Conservation (phyloP, 1,140 invertebrate species). For the Nymphalis io region DNA sequence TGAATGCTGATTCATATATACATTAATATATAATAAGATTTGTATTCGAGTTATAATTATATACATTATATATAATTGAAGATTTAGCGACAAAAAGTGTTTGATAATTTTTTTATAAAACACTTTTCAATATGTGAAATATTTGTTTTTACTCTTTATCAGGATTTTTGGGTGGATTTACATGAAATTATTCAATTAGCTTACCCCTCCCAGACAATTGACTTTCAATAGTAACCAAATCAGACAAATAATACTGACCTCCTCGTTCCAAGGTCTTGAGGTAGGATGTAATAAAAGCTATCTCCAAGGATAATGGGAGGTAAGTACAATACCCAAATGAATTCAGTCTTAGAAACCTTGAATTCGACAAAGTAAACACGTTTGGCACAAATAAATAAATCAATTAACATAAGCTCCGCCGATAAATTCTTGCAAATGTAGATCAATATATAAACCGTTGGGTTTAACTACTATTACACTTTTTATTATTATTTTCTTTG, state of each 20-base stretch:
- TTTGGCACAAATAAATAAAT: neutral
- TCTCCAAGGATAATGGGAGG: neutral
- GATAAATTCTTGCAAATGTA: neutral
- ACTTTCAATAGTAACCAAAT: neutral
- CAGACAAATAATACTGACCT: neutral
- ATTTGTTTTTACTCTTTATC: too few relatives aligned
- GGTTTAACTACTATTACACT: too few relatives aligned
- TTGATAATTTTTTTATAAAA: too few relatives aligned
- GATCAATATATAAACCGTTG: too few relatives aligned
- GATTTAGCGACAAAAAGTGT: too few relatives aligned
- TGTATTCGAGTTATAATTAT: too few relatives aligned
- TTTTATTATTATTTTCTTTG: too few relatives aligned
- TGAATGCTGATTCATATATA: too few relatives aligned
- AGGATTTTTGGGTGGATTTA: too few relatives aligned
- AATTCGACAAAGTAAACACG: neutral
- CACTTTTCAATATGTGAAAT: too few relatives aligned
- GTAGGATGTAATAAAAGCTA: conserved; percentile 3
- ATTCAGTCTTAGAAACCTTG: neutral
- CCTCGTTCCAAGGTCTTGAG: neutral
- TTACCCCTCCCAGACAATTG: neutral
- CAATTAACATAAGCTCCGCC: neutral
- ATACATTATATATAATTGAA: too few relatives aligned
- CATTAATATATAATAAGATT: too few relatives aligned
- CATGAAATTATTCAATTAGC: neutral
- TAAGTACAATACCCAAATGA: neutral